Evolutionary conservation across 2,113 vertebrate species (phyloP).

Genomic region (Garra rufa): DNA sequence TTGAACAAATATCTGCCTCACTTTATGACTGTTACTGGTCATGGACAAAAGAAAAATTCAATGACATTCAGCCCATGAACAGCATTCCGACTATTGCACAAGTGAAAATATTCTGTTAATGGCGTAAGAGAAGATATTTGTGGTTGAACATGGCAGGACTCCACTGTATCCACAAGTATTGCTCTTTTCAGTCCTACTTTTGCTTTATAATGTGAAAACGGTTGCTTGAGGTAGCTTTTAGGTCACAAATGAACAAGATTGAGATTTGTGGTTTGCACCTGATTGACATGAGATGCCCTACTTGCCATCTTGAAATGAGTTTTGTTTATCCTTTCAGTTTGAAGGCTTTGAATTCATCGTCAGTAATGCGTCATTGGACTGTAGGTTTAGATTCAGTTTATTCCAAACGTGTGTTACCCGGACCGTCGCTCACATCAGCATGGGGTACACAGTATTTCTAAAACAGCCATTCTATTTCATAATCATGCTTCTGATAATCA

Average conservation of each 20-base stretch:
- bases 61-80: not conserved
- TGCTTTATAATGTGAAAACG: slow-evolving; percentile 42
- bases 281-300: slow-evolving; percentile 44
- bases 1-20: slow-evolving; percentile 17
- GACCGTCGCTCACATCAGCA: not conserved
- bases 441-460: slow-evolving; percentile 70
- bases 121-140: not conserved
- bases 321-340: slow-evolving; percentile 10
- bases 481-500: slow-evolving; percentile 51
- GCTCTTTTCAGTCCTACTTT: slow-evolving; percentile 13
- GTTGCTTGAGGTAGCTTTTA: slow-evolving; percentile 2
- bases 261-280: slow-evolving; percentile 34
- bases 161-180: slow-evolving; percentile 7
- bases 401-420: not conserved
- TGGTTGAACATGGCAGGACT: not conserved
- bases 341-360: not conserved
- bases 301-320: slow-evolving; percentile 41
- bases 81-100: slow-evolving; percentile 17
- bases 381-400: not conserved
- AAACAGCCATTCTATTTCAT: slow-evolving; percentile 63
- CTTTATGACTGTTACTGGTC: slow-evolving; percentile 28
- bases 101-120: slow-evolving; percentile 26
- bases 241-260: slow-evolving; percentile 10
- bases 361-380: not conserved
- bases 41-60: not conserved